Evolutionary conservation across 2,888 invertebrate species (phyloP), one percentile per base, ranked within the genome.

Genomic region (Synergus japonicus): DNA sequence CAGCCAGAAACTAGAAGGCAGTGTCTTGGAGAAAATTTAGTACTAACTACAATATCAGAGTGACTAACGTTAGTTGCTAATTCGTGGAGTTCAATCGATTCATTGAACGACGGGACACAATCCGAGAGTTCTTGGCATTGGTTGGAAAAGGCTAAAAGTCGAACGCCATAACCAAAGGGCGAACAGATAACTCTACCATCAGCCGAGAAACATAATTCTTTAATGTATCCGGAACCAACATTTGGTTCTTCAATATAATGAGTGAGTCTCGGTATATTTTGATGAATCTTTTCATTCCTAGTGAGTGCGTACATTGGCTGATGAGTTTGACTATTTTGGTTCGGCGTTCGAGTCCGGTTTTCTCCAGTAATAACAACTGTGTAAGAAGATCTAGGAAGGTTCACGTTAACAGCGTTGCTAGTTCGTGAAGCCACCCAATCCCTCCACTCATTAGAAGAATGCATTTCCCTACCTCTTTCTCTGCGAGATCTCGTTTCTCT

Each of bases 121-220:
- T 95, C 94, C 15, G 96, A 95, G 79, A 98, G 93, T 90, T 98
- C 98, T 76, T 95, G 94, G 90, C 97, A 97, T 76, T 95, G 93
- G 10, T 95, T 93, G 87, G 96, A 95, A 86, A 98, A 97, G 0
- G 96, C 95, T 41, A 98, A 92, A 4, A 98, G 93, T n/a, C 98
- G 93, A 82, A 98, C 95, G 46, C 98, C 98, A 88, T 95, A 95
- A 0, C 96, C 97, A 91, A 96, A 98, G 0, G 98, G 98, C 0
- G 98, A 98, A 89, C 97, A 97, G 44, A 98, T 96, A 12, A 98
- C 93, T 76, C 98, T 94, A 0, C 98, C 98, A 91, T 98, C 98
- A 1, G 96, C 94, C 1, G 98, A 98, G 92, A 97, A 98, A 87
- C 97, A 97, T 67, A 97, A 93, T 90, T 98, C 98, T 92, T 98